Evolutionary conservation across 2,797 vertebrate species (phyloP).

Genomic region (Bradypus variegatus): DNA sequence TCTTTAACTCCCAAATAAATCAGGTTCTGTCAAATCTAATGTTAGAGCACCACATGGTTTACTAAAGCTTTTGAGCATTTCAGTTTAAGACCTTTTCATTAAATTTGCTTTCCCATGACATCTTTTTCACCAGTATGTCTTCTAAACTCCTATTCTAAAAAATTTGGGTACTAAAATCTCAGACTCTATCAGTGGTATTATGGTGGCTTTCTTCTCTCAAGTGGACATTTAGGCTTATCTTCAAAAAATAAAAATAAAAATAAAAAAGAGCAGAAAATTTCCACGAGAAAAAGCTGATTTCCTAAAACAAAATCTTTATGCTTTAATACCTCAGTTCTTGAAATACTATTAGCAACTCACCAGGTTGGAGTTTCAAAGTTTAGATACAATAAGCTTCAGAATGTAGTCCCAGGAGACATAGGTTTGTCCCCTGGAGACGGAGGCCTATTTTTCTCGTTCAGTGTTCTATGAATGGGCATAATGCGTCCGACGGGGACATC

Average conservation of each 20-base stretch:
- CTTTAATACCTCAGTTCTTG: background rate
- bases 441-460: background rate
- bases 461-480: background rate
- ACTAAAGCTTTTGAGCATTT: slow-evolving; percentile 31
- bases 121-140: slow-evolving; percentile 54
- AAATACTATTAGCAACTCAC: background rate
- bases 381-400: background rate
- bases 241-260: background rate
- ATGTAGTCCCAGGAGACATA: background rate
- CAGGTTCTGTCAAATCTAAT: slow-evolving; percentile 50
- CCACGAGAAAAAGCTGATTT: background rate
- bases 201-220: background rate
- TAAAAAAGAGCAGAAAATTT: background rate
- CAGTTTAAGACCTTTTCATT: slow-evolving; percentile 61
- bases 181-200: background rate
- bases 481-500: background rate
- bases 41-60: slow-evolving; percentile 49
- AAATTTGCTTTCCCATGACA: slow-evolving; percentile 34
- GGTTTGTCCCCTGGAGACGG: background rate
- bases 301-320: background rate
- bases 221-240: background rate
- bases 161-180: background rate
- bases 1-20: slow-evolving; percentile 23
- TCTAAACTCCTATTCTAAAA: slow-evolving; percentile 48
- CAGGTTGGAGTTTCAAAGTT: background rate